These are phyloP conservation scores for Vanessa atalanta DNA, from an alignment of 1,140 invertebrate genomes.

Conservation along the genomic window DNA sequence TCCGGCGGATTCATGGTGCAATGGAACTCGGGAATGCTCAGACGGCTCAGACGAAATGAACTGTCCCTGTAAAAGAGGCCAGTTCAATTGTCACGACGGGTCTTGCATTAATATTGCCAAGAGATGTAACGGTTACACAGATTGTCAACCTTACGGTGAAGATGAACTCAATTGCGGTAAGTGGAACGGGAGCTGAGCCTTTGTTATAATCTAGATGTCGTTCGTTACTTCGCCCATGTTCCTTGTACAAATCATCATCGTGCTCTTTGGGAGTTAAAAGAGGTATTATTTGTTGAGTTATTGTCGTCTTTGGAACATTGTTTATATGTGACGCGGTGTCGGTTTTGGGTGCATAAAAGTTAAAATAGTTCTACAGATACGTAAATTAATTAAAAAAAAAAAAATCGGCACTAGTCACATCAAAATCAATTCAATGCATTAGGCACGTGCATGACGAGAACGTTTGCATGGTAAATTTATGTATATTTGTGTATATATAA, in stretches of 20 bases:
- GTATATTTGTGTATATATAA: neutral
- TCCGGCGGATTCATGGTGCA: conserved; percentile 84
- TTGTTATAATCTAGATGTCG: conserved; percentile 9
- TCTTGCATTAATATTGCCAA: conserved; percentile 79
- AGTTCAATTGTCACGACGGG: conserved; percentile 82
- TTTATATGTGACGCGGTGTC: too few species aligned
- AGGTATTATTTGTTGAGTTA: neutral
- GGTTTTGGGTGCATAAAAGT: too few species aligned
- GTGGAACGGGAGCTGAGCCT: conserved; percentile 48
- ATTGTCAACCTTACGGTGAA: conserved; percentile 84
- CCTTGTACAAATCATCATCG: neutral
- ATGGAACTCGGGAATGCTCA: conserved; percentile 87
- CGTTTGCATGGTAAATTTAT: conserved; percentile 5
- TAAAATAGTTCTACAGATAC: too few species aligned
- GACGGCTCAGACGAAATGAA: conserved; percentile 87
- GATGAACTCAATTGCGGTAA: conserved; percentile 87
- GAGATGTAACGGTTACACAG: conserved; percentile 78
- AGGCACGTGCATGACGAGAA: neutral
- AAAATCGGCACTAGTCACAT: too few species aligned
- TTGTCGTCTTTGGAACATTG: too few species aligned
- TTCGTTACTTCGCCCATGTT: neutral
- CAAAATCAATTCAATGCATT: too few species aligned
- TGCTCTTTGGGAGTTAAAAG: neutral
- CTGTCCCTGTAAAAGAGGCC: conserved; percentile 80
- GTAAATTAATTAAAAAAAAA: too few species aligned